Conservation (phyloP, 2,888 invertebrate genomes). For the Lutraria lutraria region DNA sequence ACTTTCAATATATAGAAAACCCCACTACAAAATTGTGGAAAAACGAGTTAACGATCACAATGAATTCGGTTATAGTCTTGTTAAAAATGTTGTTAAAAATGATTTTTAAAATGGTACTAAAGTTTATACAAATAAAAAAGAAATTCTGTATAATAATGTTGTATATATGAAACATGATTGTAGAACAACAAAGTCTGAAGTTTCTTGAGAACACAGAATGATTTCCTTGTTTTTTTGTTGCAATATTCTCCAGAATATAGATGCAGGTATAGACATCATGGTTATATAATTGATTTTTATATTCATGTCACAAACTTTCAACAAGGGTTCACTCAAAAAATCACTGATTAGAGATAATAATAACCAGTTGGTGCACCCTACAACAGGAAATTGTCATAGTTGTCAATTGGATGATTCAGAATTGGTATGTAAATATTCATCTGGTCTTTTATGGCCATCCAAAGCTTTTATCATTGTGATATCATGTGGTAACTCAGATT, state of each 20-base stretch:
- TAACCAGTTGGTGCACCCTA: not conserved
- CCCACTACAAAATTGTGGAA: constrained; percentile 24
- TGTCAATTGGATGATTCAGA: constrained; percentile 73
- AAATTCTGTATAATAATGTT: constrained; percentile 24
- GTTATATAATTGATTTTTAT: constrained; percentile 23
- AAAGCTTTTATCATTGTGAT: constrained; percentile 95
- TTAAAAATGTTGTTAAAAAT: constrained; percentile 26
- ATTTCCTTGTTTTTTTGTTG: constrained; percentile 19
- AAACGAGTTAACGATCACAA: not conserved
- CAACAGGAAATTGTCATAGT: not conserved
- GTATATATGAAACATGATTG: constrained; percentile 28
- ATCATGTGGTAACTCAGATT: constrained; percentile 98
- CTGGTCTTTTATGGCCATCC: constrained; percentile 95
- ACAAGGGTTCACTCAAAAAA: not conserved
- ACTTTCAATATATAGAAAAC: constrained; percentile 28
- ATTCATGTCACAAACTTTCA: not conserved
- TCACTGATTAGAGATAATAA: not conserved
- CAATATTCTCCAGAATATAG: constrained; percentile 26
- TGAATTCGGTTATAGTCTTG: constrained; percentile 17
- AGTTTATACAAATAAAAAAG: constrained; percentile 17
- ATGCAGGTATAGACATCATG: constrained; percentile 31
- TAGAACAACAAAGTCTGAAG: constrained; percentile 19
- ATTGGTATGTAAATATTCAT: constrained; percentile 92
- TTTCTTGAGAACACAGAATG: constrained; percentile 29
- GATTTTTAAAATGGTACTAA: constrained; percentile 18